These are phyloP conservation scores for Tromatobia lineatoria DNA, from an alignment of 2,888 invertebrate genomes.

Conservation along the genomic window DNA sequence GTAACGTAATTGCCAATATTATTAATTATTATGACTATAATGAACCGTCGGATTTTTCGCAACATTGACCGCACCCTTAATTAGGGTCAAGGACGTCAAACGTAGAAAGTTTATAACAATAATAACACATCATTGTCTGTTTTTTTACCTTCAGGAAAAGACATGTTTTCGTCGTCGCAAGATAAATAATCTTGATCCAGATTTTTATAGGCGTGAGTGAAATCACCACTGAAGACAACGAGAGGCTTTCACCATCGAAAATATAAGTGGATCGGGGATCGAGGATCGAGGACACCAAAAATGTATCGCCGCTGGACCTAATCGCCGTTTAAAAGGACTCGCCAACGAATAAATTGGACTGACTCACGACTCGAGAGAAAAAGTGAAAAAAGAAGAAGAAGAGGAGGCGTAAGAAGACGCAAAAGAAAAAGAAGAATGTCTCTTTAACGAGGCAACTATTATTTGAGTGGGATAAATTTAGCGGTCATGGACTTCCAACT, in stretches of 20 bases:
- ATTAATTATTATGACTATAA: constrained; percentile 39
- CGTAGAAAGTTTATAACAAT: neutral
- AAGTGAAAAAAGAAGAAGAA: neutral
- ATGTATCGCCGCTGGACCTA: neutral
- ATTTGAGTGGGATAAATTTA: constrained; percentile 63
- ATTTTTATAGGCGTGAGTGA: neutral
- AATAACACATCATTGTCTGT: neutral
- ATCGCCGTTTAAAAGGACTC: constrained; percentile 7
- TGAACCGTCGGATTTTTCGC: constrained; percentile 46
- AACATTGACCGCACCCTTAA: constrained; percentile 37
- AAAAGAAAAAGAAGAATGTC: constrained; percentile 20
- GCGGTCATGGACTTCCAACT: constrained; percentile 46
- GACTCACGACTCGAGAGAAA: constrained; percentile 11
- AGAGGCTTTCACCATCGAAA: constrained; percentile 25
- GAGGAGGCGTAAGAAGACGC: neutral
- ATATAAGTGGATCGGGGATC: neutral
- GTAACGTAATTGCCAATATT: constrained; percentile 52
- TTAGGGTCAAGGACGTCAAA: constrained; percentile 41
- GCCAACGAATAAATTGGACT: constrained; percentile 15
- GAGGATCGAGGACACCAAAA: constrained; percentile 18
- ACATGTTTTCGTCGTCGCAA: constrained; percentile 1
- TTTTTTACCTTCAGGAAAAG: constrained; percentile 4
- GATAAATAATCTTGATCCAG: neutral
- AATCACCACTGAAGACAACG: neutral
- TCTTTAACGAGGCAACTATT: constrained; percentile 50